phyloP scores from a whole-genome alignment of 2,888 invertebrate species.

The Leucophora obtusa region DNA sequence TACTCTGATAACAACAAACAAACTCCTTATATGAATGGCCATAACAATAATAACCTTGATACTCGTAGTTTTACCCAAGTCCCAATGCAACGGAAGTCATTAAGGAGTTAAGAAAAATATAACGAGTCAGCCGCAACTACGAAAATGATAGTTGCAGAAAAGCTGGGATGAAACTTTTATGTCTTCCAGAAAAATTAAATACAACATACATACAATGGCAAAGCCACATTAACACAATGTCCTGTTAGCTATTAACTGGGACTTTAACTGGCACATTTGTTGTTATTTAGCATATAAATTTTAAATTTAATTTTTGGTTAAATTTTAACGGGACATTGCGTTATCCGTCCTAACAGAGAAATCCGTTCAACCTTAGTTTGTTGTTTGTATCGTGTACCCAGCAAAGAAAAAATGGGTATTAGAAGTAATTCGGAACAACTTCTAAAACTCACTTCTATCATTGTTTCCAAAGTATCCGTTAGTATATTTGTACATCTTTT shows the following conservation, averaged over 20 bases:
- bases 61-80: slow-evolving; percentile 46
- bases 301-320: too few relatives aligned
- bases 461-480: too few relatives aligned
- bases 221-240: too few relatives aligned
- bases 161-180: slow-evolving; percentile 8
- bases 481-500: too few relatives aligned
- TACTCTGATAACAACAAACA: slow-evolving; percentile 45
- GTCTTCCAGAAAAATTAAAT: slow-evolving; percentile 29
- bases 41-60: slow-evolving; percentile 56
- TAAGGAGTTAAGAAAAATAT: slow-evolving; percentile 47
- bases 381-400: too few relatives aligned
- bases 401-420: too few relatives aligned
- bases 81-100: slow-evolving; percentile 60
- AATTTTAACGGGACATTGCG: too few relatives aligned
- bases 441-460: too few relatives aligned
- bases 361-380: slow-evolving; percentile 22
- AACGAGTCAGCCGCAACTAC: slow-evolving; percentile 11
- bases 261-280: too few relatives aligned
- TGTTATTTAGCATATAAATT: too few relatives aligned
- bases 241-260: too few relatives aligned
- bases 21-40: slow-evolving; percentile 16
- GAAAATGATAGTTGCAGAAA: slow-evolving; percentile 22
- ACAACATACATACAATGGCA: neutral
- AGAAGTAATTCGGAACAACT: too few relatives aligned
- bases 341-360: slow-evolving; percentile 10